Evolutionary conservation across 2,797 vertebrate genomes (phyloP).

Genomic region (Onychomys leucogaster): DNA sequence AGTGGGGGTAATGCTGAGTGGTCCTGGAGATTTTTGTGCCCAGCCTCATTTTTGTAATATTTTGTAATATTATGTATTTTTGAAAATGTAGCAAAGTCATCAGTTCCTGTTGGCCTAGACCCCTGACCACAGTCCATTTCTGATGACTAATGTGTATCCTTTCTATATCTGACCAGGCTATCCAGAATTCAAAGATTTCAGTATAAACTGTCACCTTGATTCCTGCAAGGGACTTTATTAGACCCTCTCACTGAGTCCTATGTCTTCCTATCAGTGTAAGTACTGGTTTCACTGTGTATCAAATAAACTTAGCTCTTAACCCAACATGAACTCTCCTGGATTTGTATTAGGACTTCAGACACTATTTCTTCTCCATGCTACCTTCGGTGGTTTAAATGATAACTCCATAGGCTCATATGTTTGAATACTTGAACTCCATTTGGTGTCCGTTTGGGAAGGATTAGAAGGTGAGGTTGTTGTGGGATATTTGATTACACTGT

Average conservation of each 20-base stretch:
- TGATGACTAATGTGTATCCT: background rate
- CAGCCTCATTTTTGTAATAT: background rate
- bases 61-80: background rate
- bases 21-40: background rate
- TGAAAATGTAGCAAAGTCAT: background rate
- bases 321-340: background rate
- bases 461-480: background rate
- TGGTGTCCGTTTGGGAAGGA: background rate
- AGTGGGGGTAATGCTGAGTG: background rate
- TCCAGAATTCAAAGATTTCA: background rate
- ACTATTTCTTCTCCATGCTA: background rate
- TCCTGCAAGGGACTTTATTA: background rate
- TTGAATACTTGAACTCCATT: background rate
- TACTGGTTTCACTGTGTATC: background rate
- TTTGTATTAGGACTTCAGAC: background rate
- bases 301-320: background rate
- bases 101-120: background rate
- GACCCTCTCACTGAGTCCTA: background rate
- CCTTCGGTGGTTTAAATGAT: background rate
- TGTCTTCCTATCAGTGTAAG: background rate
- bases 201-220: background rate
- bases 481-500: background rate
- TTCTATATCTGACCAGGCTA: background rate
- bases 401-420: no score
- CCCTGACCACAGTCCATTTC: background rate